These are phyloP conservation scores for Passer domesticus DNA, from an alignment of 2,113 vertebrate species.

Conservation along the genomic window DNA sequence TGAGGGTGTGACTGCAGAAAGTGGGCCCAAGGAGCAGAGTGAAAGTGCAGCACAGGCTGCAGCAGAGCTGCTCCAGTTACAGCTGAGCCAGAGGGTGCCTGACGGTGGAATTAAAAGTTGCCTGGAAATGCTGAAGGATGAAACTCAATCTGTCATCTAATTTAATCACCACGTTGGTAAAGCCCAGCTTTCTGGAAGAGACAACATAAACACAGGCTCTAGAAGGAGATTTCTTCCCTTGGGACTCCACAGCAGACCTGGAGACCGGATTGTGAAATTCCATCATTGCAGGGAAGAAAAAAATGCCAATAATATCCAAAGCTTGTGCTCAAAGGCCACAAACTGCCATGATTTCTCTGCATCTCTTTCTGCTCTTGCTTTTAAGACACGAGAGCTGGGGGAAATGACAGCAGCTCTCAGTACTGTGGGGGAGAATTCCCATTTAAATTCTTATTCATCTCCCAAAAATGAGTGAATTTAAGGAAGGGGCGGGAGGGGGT, in stretches of 20 bases:
- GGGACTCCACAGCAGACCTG: background rate
- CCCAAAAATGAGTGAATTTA: background rate
- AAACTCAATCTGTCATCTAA: background rate
- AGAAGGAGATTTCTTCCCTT: background rate
- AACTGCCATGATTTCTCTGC: background rate
- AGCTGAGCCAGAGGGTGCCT: background rate
- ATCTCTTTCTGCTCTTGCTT: background rate
- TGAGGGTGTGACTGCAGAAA: background rate
- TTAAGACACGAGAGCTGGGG: background rate
- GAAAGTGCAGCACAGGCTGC: background rate
- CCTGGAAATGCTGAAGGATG: background rate
- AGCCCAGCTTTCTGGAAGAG: background rate
- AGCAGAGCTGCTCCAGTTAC: background rate
- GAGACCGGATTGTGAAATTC: background rate
- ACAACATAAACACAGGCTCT: background rate
- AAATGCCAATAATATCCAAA: background rate
- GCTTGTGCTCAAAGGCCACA: background rate
- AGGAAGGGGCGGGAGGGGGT: background rate
- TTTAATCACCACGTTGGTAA: background rate
- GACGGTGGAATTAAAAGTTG: background rate
- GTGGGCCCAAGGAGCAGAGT: background rate
- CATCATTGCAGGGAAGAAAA: background rate
- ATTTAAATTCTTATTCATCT: slow-evolving; percentile 37
- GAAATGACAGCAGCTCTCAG: background rate
- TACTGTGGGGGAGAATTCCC: background rate